These are phyloP conservation scores for Zaprionus africanus DNA, from an alignment of 1,140 invertebrate genomes.

Conservation along the genomic window DNA sequence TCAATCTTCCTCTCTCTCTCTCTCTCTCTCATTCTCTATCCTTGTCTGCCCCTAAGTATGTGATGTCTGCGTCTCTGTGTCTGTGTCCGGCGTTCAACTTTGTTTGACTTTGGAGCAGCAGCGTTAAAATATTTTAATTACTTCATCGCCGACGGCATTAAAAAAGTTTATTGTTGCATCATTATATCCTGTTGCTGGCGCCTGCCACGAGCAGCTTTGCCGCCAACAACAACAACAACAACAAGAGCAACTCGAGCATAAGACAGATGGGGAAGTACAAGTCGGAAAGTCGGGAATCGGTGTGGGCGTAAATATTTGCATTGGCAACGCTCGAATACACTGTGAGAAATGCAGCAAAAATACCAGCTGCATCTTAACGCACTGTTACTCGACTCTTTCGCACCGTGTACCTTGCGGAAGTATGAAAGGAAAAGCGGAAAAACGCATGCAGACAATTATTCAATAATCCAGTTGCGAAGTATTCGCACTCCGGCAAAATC, in stretches of 20 bases:
- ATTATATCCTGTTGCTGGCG: constrained; percentile 40
- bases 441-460: not conserved
- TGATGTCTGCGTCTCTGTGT: constrained; percentile 5
- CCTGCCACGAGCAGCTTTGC: constrained; percentile 27
- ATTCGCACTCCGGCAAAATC: not conserved
- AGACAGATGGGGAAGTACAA: not conserved
- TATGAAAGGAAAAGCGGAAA: not conserved
- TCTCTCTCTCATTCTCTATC: not conserved
- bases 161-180: constrained; percentile 60
- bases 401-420: not conserved
- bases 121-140: constrained; percentile 61
- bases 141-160: constrained; percentile 55
- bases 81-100: constrained; percentile 32
- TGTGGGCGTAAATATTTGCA: constrained; percentile 8
- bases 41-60: not conserved
- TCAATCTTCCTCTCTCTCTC: not conserved
- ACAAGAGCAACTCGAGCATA: not conserved
- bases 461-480: not conserved
- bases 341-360: not conserved
- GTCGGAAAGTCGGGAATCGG: constrained; percentile 3
- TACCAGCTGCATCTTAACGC: not conserved
- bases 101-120: constrained; percentile 50
- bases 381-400: not conserved
- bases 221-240: not conserved
- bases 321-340: not conserved